phyloP scores from a whole-genome alignment of 2,113 vertebrate species.

The Myanophis thanlyinensis region DNA sequence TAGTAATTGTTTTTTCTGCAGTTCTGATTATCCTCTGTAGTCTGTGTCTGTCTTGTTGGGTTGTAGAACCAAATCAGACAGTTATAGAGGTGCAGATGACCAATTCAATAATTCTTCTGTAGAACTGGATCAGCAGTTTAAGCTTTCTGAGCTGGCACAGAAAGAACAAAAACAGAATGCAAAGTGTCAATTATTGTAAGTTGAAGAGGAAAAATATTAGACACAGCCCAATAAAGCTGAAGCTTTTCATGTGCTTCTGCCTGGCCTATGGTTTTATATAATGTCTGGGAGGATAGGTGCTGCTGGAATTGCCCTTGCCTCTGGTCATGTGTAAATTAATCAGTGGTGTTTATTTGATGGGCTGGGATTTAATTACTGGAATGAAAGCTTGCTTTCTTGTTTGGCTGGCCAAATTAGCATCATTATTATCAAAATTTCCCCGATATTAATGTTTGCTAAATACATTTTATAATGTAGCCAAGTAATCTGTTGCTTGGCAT shows the following conservation, averaged over 20 bases:
- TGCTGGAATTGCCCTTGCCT: slow-evolving; percentile 27
- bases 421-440: slow-evolving; percentile 21
- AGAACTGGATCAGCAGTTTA: no score
- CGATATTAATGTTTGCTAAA: slow-evolving; percentile 45
- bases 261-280: neutral
- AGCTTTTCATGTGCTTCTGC: neutral
- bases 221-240: neutral
- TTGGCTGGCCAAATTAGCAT: slow-evolving; percentile 30
- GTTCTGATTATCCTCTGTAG: no score
- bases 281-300: neutral
- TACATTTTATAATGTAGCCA: slow-evolving; percentile 47
- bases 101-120: no score
- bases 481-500: neutral
- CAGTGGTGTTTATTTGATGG: slow-evolving; percentile 29
- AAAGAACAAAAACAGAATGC: neutral
- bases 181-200: neutral
- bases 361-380: slow-evolving; percentile 45
- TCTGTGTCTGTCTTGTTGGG: no score
- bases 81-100: no score
- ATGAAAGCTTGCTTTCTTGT: neutral
- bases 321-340: slow-evolving; percentile 44
- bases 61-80: no score
- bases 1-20: no score
- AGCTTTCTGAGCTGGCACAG: no score
- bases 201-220: neutral